Base-by-base conservation (phyloP, 2,888 invertebrate genomes). In the Andrena praecox region DNA sequence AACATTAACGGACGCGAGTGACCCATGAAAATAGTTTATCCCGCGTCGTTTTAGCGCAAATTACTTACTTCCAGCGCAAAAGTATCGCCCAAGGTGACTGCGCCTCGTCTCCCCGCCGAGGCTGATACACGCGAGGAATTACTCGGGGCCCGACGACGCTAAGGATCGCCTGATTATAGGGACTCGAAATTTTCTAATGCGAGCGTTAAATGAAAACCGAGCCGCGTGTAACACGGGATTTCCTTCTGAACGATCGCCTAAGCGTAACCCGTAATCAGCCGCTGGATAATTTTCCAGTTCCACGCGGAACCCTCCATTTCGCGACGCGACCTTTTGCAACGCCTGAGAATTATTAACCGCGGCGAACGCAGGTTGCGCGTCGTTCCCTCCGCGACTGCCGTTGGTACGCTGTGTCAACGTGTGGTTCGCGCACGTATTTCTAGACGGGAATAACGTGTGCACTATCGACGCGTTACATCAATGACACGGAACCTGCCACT, bases 221-320 rank as follows among this genome's bases (percentile, higher is more conserved):
- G 10, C 63, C 16, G 16, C 24, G 66, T 3, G 59, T 31, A 62
- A 33, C 59, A 29, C 62, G 20, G 42, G 48, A 71, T 54, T 86
- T 82, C 73, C 54, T 81, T 81, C 73, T 63, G 71, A 86, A 64
- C 73, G 72, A 48, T 71, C 59, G 52, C 2, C 24, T 67, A 59
- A 42, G 70, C 42, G 64, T 72, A 62, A 31, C 67, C 66, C 20
- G 16, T 56, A 35, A 80, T 72, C 80, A 10, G 63, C 52, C 12
- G 16, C 12, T 3, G 31, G 56, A 68, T 52, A 52, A 80, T 80
- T 71, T 74, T 54, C 69, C 48, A 52, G 48, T 66, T 16, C 27
- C 52, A 10, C n/a, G 10, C 10, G 8, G 54, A 42, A 62, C 27
- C 62, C 29, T n/a, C 48, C 10, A 62, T 80, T 64, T 72, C 72